A percentile compares a stretch with the other conserved stretches of the same genome.
Conservation (phyloP, 2,888 invertebrate species). For the Melikaiella ostensackeni region DNA sequence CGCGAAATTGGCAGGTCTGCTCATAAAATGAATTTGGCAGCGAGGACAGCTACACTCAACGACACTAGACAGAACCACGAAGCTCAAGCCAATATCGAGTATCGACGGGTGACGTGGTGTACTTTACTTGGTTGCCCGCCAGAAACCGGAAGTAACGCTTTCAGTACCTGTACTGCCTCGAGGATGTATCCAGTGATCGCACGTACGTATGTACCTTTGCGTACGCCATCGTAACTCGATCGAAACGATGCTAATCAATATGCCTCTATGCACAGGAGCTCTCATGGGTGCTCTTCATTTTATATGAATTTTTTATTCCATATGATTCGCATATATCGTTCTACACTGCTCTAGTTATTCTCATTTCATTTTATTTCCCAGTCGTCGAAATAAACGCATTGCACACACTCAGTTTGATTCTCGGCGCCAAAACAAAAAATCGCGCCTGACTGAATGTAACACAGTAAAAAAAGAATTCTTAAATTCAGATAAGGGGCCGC, state of each 20-base stretch:
- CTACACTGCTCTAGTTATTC: background rate
- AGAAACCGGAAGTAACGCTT: constrained; percentile 34
- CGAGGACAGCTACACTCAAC: background rate
- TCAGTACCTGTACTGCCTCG: constrained; percentile 8
- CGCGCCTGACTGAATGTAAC: too few relatives aligned
- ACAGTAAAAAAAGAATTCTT: too few relatives aligned
- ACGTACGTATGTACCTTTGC: background rate
- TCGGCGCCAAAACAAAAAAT: too few relatives aligned
- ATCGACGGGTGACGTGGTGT: constrained; percentile 4
- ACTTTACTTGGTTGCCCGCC: constrained; percentile 21
- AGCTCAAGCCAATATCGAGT: constrained; percentile 29
- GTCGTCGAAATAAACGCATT: background rate
- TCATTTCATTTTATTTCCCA: background rate
- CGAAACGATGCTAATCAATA: background rate
- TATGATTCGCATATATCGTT: background rate
- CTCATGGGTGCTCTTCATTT: background rate
- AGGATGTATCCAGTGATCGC: constrained; percentile 28
- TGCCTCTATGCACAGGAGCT: background rate
- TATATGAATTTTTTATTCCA: background rate
- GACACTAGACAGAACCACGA: constrained; percentile 2
- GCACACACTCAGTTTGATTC: too few relatives aligned
- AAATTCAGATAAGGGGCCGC: too few relatives aligned
- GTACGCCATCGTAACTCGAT: background rate
- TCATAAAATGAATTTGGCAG: constrained; percentile 48
- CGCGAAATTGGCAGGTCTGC: constrained; percentile 48